These are phyloP conservation scores for Tokudaia tokunoshimensis DNA, from an alignment of 2,797 vertebrate species.

Conservation along the genomic window DNA sequence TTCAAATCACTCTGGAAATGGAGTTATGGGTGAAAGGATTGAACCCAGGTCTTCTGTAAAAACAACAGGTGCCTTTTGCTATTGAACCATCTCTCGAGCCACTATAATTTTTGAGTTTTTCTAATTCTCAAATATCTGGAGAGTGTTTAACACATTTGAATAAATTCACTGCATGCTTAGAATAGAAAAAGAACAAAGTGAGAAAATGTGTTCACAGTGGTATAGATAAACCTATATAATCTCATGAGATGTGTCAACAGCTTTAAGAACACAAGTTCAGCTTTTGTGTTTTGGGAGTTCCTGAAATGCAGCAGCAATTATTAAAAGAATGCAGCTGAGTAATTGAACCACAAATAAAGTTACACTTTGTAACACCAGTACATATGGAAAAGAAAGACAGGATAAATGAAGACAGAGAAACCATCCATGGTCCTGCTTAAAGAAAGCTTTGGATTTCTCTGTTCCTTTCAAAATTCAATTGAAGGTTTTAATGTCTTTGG, in stretches of 20 bases:
- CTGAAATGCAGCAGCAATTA: background rate
- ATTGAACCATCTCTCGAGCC: background rate
- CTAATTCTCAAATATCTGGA: background rate
- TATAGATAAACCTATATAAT: background rate
- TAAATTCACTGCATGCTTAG: background rate
- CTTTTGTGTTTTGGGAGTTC: background rate
- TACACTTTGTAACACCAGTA: background rate
- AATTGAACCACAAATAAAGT: constrained; percentile 29
- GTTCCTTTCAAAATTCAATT: constrained; percentile 32
- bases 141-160: background rate
- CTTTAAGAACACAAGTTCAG: background rate
- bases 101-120: background rate
- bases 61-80: background rate
- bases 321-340: background rate
- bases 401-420: background rate
- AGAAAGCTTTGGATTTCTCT: background rate
- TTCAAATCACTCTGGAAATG: background rate
- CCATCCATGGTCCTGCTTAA: background rate
- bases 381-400: background rate
- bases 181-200: constrained; percentile 12
- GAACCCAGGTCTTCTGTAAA: background rate
- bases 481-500: background rate
- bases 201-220: background rate
- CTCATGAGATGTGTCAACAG: background rate
- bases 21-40: too few species aligned